These are phyloP conservation scores for Araneus ventricosus DNA, from an alignment of 1,140 invertebrate species.

Conservation along the genomic window DNA sequence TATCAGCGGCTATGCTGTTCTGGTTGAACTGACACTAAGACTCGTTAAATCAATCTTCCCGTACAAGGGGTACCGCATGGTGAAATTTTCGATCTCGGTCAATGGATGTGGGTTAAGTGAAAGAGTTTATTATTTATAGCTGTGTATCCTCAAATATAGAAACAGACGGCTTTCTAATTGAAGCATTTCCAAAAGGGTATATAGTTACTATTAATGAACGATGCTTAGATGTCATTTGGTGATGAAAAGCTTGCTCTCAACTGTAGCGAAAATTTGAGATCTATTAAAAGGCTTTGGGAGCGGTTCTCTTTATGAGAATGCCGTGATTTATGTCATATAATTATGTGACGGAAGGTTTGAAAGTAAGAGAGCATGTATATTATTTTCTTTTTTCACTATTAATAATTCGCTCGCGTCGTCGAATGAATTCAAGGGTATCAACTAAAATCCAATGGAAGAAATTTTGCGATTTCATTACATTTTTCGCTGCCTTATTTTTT, in stretches of 20 bases:
- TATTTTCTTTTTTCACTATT: too few species aligned
- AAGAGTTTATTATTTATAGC: constrained; percentile 35
- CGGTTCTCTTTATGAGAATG: too few species aligned
- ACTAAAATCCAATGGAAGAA: too few species aligned
- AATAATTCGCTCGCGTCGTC: too few species aligned
- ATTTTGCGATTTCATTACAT: too few species aligned
- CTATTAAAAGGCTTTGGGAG: too few species aligned
- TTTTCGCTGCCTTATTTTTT: too few species aligned
- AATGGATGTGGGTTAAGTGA: constrained; percentile 39
- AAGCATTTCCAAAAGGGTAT: neutral
- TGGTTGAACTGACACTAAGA: constrained; percentile 46
- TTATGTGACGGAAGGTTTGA: too few species aligned
- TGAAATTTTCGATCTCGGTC: neutral
- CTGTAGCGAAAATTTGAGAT: neutral
- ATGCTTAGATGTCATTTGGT: neutral
- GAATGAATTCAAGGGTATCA: too few species aligned
- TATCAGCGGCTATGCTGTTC: constrained; percentile 7
- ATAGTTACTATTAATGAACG: neutral
- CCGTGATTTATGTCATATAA: too few species aligned
- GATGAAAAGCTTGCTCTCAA: neutral
- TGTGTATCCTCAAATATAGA: constrained; percentile 23
- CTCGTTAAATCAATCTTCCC: constrained; percentile 62
- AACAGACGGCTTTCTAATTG: neutral
- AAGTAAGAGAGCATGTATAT: too few species aligned
- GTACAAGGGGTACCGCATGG: neutral